Evolutionary conservation across 2,888 invertebrate species (phyloP).

Genomic region (Andrena camellia): DNA sequence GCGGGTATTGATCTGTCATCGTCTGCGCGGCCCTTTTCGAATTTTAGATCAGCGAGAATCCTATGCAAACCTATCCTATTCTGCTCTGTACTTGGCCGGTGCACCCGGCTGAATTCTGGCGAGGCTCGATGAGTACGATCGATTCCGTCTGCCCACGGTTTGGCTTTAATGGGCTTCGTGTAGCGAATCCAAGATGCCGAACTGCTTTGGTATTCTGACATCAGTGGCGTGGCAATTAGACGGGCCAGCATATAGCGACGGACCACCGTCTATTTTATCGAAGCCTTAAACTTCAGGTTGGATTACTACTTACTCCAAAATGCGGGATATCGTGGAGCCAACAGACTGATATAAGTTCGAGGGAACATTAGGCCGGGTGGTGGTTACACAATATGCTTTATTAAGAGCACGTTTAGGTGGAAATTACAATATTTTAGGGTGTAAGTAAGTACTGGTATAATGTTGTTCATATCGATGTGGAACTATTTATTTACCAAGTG

Average conservation of each 20-base stretch:
- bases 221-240: background rate
- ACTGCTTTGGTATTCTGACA: constrained; percentile 7
- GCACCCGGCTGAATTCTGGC: constrained; percentile 33
- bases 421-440: no score
- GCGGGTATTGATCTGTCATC: constrained; percentile 78
- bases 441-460: no score
- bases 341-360: no score
- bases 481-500: no score
- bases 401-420: no score
- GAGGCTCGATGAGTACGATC: constrained; percentile 57
- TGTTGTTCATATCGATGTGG: no score
- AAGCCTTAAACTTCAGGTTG: background rate
- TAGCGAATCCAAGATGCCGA: constrained; percentile 27
- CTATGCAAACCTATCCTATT: constrained; percentile 66
- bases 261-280: background rate
- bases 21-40: constrained; percentile 73
- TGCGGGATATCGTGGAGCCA: background rate
- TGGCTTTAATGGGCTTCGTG: constrained; percentile 61
- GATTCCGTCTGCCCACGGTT: constrained; percentile 46
- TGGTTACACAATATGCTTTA: no score
- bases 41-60: constrained; percentile 74
- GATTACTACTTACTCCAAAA: background rate
- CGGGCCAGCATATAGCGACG: background rate
- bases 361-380: no score
- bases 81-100: constrained; percentile 41